A percentile compares a stretch with the other conserved stretches of the same genome.
Evolutionary conservation across 2,888 invertebrate genomes (phyloP).

Genomic region (Caenorhabditis auriculariae): DNA sequence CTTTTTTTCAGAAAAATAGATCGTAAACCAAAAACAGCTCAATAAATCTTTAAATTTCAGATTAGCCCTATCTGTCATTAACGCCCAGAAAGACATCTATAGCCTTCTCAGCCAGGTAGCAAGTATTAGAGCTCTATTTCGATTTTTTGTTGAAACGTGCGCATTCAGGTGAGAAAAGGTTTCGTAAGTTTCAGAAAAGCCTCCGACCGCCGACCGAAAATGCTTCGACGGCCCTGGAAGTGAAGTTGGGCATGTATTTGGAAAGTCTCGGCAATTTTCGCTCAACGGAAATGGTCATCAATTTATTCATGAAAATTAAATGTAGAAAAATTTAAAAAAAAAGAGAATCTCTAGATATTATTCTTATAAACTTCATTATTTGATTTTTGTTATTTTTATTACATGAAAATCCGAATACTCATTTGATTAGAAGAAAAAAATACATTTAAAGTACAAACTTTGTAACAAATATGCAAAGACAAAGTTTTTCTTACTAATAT

Average conservation of each 20-base stretch:
- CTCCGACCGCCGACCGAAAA: constrained; percentile 32
- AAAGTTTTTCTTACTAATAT: too few species aligned
- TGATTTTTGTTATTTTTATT: too few species aligned
- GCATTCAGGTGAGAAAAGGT: too few species aligned
- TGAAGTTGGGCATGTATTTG: constrained; percentile 47
- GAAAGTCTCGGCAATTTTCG: constrained; percentile 51
- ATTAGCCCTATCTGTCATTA: too few species aligned
- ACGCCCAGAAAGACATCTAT: neutral
- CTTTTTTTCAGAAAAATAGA: too few species aligned
- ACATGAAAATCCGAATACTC: neutral
- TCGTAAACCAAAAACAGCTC: too few species aligned
- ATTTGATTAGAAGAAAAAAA: neutral
- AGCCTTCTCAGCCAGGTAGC: neutral
- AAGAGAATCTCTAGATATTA: too few species aligned
- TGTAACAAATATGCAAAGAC: too few species aligned
- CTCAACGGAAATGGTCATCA: constrained; percentile 47
- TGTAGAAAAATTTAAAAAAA: neutral
- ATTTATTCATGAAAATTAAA: neutral
- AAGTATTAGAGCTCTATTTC: neutral
- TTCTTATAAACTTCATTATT: too few species aligned
- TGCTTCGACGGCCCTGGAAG: constrained; percentile 20
- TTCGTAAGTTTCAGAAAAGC: constrained; percentile 12
- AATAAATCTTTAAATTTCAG: too few species aligned
- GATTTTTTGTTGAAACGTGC: too few species aligned
- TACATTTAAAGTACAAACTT: neutral